These are phyloP conservation scores for Argentina silus DNA, from an alignment of 2,797 vertebrate species.

Conservation along the genomic window DNA sequence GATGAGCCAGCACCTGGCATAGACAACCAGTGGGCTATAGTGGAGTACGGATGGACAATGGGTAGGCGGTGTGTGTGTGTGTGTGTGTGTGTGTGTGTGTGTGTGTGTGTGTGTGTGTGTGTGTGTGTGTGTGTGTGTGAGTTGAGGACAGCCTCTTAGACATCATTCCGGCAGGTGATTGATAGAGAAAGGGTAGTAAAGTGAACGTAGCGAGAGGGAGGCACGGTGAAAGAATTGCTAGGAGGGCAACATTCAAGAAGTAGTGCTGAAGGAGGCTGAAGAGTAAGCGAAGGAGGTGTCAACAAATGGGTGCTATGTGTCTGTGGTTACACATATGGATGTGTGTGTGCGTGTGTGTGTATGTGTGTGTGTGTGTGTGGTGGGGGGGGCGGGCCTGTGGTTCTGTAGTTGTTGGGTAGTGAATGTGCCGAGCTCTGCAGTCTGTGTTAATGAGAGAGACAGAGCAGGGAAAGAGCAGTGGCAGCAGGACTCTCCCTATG, in stretches of 20 bases:
- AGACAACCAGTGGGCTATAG: too few species aligned
- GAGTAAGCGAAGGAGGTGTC: neutral
- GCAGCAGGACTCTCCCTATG: neutral
- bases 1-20: too few species aligned
- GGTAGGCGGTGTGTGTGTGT: neutral
- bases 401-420: neutral
- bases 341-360: neutral
- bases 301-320: neutral
- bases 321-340: constrained; percentile 59
- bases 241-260: neutral
- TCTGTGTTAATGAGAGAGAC: neutral
- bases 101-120: neutral
- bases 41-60: neutral
- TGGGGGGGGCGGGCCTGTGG: neutral
- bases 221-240: neutral
- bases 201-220: too few species aligned
- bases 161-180: neutral
- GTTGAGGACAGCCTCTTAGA: neutral
- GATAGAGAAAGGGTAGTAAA: too few species aligned
- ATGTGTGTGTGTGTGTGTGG: neutral
- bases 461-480: neutral
- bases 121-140: too few species aligned
- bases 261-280: neutral
- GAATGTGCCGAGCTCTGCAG: neutral
- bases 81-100: neutral